Evolutionary conservation across 2,113 vertebrate genomes (phyloP).

Genomic region (Colaptes auratus): DNA sequence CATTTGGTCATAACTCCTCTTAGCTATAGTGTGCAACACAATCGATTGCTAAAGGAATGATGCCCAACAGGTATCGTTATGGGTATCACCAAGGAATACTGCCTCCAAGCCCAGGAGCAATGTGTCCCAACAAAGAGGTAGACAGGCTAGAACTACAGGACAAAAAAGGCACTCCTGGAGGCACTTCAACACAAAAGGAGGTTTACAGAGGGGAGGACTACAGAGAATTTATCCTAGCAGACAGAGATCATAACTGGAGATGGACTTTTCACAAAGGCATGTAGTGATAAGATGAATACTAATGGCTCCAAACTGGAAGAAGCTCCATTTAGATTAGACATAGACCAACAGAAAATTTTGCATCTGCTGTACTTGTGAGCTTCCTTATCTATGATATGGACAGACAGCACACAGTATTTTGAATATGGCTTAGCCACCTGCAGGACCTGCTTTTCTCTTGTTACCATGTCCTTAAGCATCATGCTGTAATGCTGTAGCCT

Average conservation of each 20-base stretch:
- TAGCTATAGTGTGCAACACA: background rate
- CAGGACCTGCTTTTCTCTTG: background rate
- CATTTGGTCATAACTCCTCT: too few species aligned
- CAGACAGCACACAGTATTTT: background rate
- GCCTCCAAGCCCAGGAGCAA: too few species aligned
- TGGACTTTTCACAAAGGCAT: too few species aligned
- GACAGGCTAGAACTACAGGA: too few species aligned
- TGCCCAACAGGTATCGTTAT: background rate
- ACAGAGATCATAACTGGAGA: background rate
- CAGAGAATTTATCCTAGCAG: too few species aligned
- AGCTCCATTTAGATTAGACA: too few species aligned
- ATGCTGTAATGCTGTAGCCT: background rate
- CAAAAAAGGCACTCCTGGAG: too few species aligned
- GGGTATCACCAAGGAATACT: background rate
- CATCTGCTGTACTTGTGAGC: rapidly evolving
- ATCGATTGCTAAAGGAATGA: background rate
- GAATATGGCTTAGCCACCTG: background rate
- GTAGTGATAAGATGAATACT: too few species aligned
- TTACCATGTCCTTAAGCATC: rapidly evolving
- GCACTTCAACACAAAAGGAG: too few species aligned
- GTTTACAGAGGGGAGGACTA: too few species aligned
- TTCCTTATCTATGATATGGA: background rate
- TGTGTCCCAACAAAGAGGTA: too few species aligned
- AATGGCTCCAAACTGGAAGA: too few species aligned
- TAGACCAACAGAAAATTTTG: background rate